phyloP scores from a whole-genome alignment of 1,140 invertebrate species.

The Papilio polyxenes region DNA sequence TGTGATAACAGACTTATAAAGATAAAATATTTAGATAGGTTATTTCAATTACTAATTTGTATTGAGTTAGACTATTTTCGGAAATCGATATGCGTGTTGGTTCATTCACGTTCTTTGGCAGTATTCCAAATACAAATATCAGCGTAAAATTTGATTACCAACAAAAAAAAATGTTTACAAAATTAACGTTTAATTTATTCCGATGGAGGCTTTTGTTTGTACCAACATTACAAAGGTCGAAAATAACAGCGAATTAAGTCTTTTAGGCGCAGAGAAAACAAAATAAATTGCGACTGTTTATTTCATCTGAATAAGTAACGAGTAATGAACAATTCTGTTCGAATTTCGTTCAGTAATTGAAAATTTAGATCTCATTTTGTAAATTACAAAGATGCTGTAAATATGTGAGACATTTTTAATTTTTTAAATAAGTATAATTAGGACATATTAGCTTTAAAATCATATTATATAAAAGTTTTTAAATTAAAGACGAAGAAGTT shows the following conservation, averaged over 20 bases:
- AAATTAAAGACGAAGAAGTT: no score
- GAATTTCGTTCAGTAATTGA: slow-evolving; percentile 12
- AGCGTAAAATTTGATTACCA: slow-evolving; percentile 2
- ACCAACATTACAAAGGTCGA: slow-evolving; percentile 16
- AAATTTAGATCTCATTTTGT: background rate
- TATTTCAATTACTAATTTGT: no score
- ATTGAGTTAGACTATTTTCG: no score
- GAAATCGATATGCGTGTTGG: no score
- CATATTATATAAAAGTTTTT: no score
- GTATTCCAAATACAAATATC: background rate
- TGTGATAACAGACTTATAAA: no score
- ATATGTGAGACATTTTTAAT: no score
- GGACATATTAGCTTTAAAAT: no score
- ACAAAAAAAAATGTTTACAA: slow-evolving; percentile 2
- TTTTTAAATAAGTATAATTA: no score
- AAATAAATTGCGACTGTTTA: slow-evolving; percentile 23
- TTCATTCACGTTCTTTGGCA: no score
- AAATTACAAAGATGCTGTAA: background rate
- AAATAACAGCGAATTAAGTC: slow-evolving; percentile 10
- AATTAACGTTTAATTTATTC: slow-evolving; percentile 8
- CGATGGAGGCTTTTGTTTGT: slow-evolving; percentile 19
- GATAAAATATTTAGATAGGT: no score
- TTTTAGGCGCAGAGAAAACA: slow-evolving; percentile 17
- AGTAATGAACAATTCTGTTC: slow-evolving; percentile 16
- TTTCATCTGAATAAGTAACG: slow-evolving; percentile 15